Evolutionary conservation across 2,888 invertebrate species (phyloP).

Genomic region (Drosophila phalerata): DNA sequence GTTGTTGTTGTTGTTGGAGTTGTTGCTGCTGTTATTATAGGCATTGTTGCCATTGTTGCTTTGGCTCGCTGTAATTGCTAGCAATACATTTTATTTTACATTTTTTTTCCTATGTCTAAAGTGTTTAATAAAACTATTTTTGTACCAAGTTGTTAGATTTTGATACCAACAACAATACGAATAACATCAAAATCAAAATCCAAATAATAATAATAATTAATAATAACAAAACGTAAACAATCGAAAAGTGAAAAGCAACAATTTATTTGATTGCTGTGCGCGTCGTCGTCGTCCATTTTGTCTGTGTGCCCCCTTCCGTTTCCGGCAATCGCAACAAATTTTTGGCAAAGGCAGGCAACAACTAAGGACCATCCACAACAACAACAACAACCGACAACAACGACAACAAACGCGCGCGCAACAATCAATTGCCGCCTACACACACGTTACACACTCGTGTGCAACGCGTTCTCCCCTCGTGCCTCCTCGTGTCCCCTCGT

Average conservation of each 20-base stretch:
- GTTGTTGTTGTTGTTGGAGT: slow-evolving; percentile 9
- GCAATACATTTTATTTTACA: slow-evolving; percentile 29
- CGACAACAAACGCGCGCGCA: slow-evolving; percentile 63
- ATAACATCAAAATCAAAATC: neutral
- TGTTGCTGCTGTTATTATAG: slow-evolving; percentile 16
- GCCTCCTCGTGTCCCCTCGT: neutral
- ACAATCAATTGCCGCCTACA: slow-evolving; percentile 41
- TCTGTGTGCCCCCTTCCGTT: slow-evolving; percentile 44
- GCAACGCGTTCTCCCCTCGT: neutral
- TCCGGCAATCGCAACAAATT: slow-evolving; percentile 63
- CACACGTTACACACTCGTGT: slow-evolving; percentile 8
- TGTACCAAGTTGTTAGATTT: slow-evolving; percentile 50
- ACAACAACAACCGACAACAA: slow-evolving; percentile 10
- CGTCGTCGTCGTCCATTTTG: slow-evolving; percentile 47
- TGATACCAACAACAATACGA: slow-evolving; percentile 27
- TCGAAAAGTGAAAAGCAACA: slow-evolving; percentile 26
- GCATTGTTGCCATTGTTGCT: slow-evolving; percentile 13
- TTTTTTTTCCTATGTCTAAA: slow-evolving; percentile 37
- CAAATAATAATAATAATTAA: slow-evolving; percentile 4
- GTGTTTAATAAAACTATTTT: slow-evolving; percentile 51
- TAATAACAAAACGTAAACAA: slow-evolving; percentile 14
- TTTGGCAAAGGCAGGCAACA: slow-evolving; percentile 56
- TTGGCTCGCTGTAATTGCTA: slow-evolving; percentile 33
- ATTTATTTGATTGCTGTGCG: slow-evolving; percentile 23
- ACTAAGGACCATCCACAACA: slow-evolving; percentile 12